Conservation (phyloP, 2,113 vertebrate species). For the Piaya cayana region DNA sequence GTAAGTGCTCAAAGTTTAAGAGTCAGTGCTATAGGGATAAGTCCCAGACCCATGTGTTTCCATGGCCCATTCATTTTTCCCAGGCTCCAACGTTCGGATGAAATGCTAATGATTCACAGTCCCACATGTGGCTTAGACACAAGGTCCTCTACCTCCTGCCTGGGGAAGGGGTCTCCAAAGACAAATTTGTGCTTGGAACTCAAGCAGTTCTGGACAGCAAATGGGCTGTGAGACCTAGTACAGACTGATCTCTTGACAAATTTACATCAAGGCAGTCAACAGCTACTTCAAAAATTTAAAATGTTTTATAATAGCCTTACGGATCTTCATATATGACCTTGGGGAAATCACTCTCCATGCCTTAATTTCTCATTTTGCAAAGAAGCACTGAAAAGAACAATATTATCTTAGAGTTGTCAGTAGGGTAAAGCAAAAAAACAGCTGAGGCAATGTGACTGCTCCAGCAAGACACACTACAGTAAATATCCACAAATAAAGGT, state of each 20-base stretch:
- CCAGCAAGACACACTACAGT: neutral
- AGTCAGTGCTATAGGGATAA: neutral
- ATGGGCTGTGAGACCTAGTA: neutral
- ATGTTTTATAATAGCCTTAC: neutral
- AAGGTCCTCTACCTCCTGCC: neutral
- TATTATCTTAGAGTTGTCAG: neutral
- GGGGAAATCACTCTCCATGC: neutral
- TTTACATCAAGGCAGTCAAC: neutral
- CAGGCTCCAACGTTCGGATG: neutral
- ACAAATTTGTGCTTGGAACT: constrained; percentile 11
- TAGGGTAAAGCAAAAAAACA: constrained; percentile 26
- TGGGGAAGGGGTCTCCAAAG: neutral
- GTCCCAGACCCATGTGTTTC: neutral
- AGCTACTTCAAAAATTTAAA: neutral
- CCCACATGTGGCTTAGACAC: neutral
- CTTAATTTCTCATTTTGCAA: constrained; percentile 24
- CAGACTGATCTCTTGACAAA: neutral
- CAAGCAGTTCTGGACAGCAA: constrained; percentile 25
- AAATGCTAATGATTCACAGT: constrained; percentile 15
- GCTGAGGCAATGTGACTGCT: neutral
- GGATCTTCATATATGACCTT: neutral
- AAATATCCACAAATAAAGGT: neutral
- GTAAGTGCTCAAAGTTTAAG: neutral
- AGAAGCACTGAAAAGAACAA: constrained; percentile 9
- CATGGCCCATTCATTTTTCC: neutral